Evolutionary conservation across 2,888 invertebrate species (phyloP).

Genomic region (Hemistola chrysoprasaria): DNA sequence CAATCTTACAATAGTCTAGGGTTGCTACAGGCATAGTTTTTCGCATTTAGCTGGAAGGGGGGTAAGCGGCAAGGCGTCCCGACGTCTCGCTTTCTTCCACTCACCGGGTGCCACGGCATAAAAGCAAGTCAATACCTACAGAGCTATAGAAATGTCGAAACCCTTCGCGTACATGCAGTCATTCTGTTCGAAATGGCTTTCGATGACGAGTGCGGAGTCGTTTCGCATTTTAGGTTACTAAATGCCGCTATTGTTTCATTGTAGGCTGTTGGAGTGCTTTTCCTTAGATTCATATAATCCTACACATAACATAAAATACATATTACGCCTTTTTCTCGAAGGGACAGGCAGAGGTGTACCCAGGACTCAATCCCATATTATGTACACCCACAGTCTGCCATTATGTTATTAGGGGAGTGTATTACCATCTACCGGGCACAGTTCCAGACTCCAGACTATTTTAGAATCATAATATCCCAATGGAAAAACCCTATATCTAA

Average conservation of each 20-base stretch:
- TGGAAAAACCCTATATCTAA: no score
- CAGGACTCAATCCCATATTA: no score
- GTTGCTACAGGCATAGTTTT: conserved; percentile 64
- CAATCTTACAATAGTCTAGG: conserved; percentile 70
- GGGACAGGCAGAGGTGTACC: no score
- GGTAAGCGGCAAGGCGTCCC: conserved; percentile 60
- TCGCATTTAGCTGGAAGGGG: conserved; percentile 72
- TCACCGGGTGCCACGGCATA: conserved; percentile 63
- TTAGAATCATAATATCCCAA: no score
- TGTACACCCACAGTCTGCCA: no score
- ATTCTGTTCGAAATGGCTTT: conserved; percentile 73
- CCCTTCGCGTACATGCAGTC: conserved; percentile 58
- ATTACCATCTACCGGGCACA: no score
- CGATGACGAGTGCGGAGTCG: conserved; percentile 74
- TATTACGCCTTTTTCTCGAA: no score
- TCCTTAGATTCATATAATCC: conserved; percentile 44
- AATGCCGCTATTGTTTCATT: conserved; percentile 74
- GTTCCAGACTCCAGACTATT: no score
- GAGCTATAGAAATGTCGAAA: conserved; percentile 33
- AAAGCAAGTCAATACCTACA: conserved; percentile 60
- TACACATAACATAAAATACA: no score
- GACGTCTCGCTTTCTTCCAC: conserved; percentile 74
- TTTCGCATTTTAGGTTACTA: conserved; percentile 72
- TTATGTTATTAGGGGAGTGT: no score
- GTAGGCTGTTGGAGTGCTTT: conserved; percentile 29